phyloP scores from a whole-genome alignment of 2,797 vertebrate species.

The Alauda arvensis region DNA sequence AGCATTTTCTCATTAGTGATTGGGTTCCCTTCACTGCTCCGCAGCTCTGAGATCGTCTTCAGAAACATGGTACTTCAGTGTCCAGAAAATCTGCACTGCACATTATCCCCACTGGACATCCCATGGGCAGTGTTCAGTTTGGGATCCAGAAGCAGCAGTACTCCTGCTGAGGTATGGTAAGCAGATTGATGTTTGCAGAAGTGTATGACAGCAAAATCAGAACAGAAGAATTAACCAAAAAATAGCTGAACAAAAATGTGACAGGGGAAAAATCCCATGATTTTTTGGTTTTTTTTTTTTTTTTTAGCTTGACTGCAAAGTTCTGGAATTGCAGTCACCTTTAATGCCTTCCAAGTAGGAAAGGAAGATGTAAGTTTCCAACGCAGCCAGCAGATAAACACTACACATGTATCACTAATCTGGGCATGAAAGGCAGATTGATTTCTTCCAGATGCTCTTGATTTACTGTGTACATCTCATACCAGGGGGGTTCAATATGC shows the following conservation, averaged over 20 bases:
- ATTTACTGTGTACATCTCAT: neutral
- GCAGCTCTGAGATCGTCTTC: neutral
- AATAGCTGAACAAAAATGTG: neutral
- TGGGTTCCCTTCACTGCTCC: neutral
- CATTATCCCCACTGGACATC: neutral
- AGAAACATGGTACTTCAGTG: neutral
- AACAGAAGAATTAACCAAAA: neutral
- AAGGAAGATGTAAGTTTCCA: neutral
- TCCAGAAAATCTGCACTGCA: neutral
- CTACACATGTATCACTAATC: neutral
- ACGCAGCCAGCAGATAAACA: neutral
- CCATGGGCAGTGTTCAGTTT: neutral
- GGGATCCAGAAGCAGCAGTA: neutral
- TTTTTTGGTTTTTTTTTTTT: neutral
- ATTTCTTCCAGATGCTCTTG: slow-evolving; percentile 12
- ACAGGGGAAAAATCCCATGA: neutral
- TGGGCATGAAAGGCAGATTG: neutral
- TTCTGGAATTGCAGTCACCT: neutral
- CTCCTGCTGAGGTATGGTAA: neutral
- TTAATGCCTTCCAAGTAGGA: neutral
- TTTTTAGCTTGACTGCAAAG: neutral
- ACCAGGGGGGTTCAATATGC: neutral
- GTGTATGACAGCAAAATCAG: neutral
- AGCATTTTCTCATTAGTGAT: neutral
- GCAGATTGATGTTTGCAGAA: neutral